These are phyloP conservation scores for Platalea minor DNA, from an alignment of 2,797 vertebrate species.

Conservation along the genomic window DNA sequence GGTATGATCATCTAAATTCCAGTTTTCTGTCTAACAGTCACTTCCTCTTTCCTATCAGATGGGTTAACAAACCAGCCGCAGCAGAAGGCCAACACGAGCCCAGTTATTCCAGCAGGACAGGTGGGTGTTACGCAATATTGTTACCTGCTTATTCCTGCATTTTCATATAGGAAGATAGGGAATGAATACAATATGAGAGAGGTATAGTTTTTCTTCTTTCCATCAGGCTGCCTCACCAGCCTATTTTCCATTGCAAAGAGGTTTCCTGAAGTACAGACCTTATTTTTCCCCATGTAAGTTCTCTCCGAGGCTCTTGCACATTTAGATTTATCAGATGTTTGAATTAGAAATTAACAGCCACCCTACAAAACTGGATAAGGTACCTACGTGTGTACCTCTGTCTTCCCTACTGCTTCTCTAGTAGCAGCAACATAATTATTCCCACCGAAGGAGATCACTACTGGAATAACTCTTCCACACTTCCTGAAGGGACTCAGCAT, in stretches of 20 bases:
- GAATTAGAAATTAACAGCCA: neutral
- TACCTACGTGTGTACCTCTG: neutral
- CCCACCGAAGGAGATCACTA: neutral
- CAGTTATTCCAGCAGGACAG: constrained; percentile 33
- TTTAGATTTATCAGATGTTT: neutral
- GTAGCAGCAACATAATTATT: neutral
- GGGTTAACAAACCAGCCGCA: neutral
- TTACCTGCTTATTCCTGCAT: neutral
- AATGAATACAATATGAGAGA: neutral
- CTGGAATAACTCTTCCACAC: neutral
- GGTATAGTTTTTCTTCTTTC: neutral
- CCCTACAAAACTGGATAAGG: neutral
- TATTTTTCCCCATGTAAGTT: neutral
- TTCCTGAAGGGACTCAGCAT: neutral
- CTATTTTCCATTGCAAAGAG: constrained; percentile 50
- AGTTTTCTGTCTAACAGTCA: neutral
- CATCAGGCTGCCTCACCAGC: neutral
- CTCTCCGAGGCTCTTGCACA: neutral
- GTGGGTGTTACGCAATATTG: constrained; percentile 4
- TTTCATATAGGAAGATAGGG: constrained; percentile 4
- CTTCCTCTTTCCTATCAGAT: neutral
- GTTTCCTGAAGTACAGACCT: neutral
- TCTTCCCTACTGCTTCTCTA: neutral
- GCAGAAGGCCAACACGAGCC: neutral
- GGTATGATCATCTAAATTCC: neutral